Base-by-base conservation (phyloP, 2,888 invertebrate species). In the Pristionchus fissidentatus region DNA sequence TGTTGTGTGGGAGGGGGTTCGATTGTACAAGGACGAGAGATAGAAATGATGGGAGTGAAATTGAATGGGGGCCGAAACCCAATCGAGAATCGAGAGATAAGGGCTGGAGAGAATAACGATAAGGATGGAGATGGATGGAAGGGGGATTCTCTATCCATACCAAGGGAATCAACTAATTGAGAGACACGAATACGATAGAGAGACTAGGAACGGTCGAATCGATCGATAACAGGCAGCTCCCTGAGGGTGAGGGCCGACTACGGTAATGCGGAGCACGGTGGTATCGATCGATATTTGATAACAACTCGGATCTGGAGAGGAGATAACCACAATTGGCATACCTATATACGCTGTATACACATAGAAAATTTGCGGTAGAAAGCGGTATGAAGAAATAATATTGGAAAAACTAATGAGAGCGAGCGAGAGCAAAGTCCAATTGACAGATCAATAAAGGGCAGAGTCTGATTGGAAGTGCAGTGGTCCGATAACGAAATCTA, bases 341-440 rank as follows among this genome's bases (percentile, higher is more conserved):
- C 73, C 73, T 73, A 73, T 73, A 73, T 73, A 73, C 73, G 46
- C 73, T 73, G 73, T 73, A 43, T 66, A 66, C 66, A 66, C 35
- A 66, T 38, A 60, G n/a, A n/a, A 62, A 60, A 32, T 15, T 3
- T 1, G 15, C n/a, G 73, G 43, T 3, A 43, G 70, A 70, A 70
- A 70, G 41, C 3, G 8, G 5, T 38, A 66, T 38, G 41, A 70
- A 15, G 70, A 41, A 10, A n/a, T 35, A 41, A 19, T 70, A 38
- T 38, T 46, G 35, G 66, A 66, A 66, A 66, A 73, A 43, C 46
- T 46, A 73, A 29, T 43, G 73, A 73, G 73, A n/a, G 46, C 5
- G 22, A 10, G 49, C 10, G 26, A 22, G 38, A 19, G 7, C 7
- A 73, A 73, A 43, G 38, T 46, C 46, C 43, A 73, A 43, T 29